Evolutionary conservation across 2,113 vertebrate genomes (phyloP).

Genomic region (Megaceryle maxima): DNA sequence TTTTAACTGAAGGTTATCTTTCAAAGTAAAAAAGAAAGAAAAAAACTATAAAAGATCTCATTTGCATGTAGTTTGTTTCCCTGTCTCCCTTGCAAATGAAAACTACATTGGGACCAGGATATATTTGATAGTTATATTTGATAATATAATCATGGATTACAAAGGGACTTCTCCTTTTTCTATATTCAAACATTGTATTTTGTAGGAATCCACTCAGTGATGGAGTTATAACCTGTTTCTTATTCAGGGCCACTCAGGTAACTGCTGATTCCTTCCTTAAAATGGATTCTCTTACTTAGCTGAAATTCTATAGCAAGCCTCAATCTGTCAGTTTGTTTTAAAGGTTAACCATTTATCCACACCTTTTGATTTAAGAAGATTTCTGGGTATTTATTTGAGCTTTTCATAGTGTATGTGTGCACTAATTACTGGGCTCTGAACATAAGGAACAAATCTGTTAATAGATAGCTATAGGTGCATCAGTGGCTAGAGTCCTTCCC

Average conservation of each 20-base stretch:
- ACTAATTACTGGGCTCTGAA: background rate
- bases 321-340: background rate
- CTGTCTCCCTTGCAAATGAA: background rate
- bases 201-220: background rate
- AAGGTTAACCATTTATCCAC: background rate
- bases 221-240: background rate
- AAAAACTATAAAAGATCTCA: background rate
- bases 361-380: background rate
- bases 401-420: background rate
- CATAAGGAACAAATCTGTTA: background rate
- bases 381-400: background rate
- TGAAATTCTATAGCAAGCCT: background rate
- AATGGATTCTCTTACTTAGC: background rate
- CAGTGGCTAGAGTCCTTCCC: background rate
- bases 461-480: background rate
- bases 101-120: background rate
- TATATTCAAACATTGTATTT: background rate
- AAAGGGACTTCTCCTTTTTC: background rate
- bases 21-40: background rate
- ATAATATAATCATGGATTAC: background rate
- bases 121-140: background rate
- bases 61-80: background rate
- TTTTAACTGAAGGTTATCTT: background rate
- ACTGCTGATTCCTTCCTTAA: background rate
- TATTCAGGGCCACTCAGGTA: background rate